Evolutionary conservation across 1,140 invertebrate species (phyloP).

Genomic region (Teleopsis dalmanni): DNA sequence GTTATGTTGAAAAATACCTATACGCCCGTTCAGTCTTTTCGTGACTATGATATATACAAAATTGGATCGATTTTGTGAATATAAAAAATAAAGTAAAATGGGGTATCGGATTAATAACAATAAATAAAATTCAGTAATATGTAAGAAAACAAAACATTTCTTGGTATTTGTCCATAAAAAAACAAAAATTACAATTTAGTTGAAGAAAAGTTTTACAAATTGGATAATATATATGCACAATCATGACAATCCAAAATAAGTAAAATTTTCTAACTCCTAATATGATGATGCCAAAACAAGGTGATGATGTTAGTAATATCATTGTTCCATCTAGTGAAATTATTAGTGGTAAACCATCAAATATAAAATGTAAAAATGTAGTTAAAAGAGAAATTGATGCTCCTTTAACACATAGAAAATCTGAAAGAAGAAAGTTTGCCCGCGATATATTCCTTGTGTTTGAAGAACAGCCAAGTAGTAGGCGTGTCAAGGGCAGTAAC

Average conservation of each 20-base stretch:
- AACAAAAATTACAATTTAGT: slow-evolving; percentile 13
- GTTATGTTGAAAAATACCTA: slow-evolving; percentile 7
- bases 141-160: too few relatives aligned
- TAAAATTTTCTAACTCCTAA: not conserved
- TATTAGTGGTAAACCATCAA: slow-evolving; percentile 4
- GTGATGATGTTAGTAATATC: slow-evolving; percentile 9
- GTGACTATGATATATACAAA: slow-evolving; percentile 11
- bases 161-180: slow-evolving; percentile 15
- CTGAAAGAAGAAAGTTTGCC: slow-evolving; percentile 38
- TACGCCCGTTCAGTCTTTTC: slow-evolving; percentile 4
- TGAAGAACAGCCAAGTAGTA: slow-evolving; percentile 31
- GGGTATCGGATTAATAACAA: slow-evolving; percentile 7
- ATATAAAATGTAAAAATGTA: not conserved
- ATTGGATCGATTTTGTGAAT: slow-evolving; percentile 30
- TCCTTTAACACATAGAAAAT: slow-evolving; percentile 40
- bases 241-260: not conserved
- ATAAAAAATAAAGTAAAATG: slow-evolving; percentile 31
- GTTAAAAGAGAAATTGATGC: not conserved
- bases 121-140: too few relatives aligned
- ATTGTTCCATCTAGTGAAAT: slow-evolving; percentile 1
- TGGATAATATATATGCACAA: not conserved
- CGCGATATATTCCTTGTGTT: slow-evolving; percentile 41
- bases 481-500: slow-evolving; percentile 23
- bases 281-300: slow-evolving; percentile 6
- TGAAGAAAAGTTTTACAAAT: slow-evolving; percentile 13